Base-by-base conservation (phyloP, 2,797 vertebrate genomes). In the Tangara arthus region DNA sequence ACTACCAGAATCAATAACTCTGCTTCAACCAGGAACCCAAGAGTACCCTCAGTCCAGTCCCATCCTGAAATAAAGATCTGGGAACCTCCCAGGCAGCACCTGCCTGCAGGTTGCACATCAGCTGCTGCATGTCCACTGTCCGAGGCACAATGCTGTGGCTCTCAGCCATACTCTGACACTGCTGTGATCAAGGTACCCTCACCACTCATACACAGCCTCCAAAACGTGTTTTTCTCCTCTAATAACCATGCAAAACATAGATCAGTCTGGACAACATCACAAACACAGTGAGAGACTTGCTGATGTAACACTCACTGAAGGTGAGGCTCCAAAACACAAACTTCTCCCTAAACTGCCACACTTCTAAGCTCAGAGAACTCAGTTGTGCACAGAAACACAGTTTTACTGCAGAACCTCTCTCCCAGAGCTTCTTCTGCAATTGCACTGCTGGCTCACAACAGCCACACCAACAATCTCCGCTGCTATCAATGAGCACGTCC, bases 71-170 rank as follows among this genome's bases (percentile, higher is more conserved):
- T 9, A 50, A 59, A 44, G n/a, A 60, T 12, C 0, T 16, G 42
- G n/a, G 30, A 49, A 8, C 2, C 6, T 30, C 32, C 21, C 8
- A 23, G 4, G 4, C n/a, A 63, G 57, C 41, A 46, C 5, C 50
- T 46, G 66, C 28, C 50, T 57, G 63, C 66, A 76, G 57, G 80
- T 22, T 21, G 28, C 59, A 35, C 7, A 34, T 0, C 26, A 49
- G 55, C 55, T 72, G 41, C 66, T 49, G 32, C 50, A 11, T 0
- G 1, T 2, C 32, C 1, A 1, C 34, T 15, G 49, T 6, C 32
- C 0, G 0, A 60, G 63, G 78, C 37, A 65, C 1, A 1, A 0
- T 0, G 0, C 64, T 35, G 52, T 0, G 0, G 47, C 47, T 75
- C 35, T 71, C 39, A 35, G 75, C 55, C 79, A 11, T 0, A 20